Evolutionary conservation across 1,140 invertebrate genomes (phyloP).

Genomic region (Colletes gigas): DNA sequence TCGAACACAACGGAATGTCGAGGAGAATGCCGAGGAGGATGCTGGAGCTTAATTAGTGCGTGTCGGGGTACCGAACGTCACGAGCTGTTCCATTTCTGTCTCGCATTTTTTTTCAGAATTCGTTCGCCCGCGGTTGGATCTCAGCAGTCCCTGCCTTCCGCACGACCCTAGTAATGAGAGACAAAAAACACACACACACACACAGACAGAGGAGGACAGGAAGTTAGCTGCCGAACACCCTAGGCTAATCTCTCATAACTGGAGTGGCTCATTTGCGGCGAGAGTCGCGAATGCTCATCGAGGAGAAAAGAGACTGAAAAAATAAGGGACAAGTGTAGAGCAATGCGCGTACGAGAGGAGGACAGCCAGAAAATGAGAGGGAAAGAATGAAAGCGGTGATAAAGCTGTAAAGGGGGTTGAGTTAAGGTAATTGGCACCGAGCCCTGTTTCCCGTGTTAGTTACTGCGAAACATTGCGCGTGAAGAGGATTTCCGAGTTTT

Average conservation of each 20-base stretch:
- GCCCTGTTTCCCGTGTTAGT: conserved; percentile 41
- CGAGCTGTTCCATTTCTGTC: conserved; percentile 47
- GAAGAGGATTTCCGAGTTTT: conserved; percentile 18
- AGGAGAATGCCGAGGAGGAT: conserved; percentile 26
- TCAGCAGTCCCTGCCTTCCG: conserved; percentile 50
- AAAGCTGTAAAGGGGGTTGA: conserved; percentile 22
- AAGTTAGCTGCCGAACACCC: conserved; percentile 53
- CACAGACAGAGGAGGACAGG: conserved; percentile 25
- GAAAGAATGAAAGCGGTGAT: conserved; percentile 8
- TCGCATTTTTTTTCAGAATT: conserved; percentile 53
- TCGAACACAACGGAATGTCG: conserved; percentile 34
- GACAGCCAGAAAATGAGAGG: conserved; percentile 3
- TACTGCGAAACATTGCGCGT: neutral
- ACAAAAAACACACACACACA: conserved; percentile 29
- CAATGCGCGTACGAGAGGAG: conserved; percentile 1
- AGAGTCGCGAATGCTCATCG: conserved; percentile 43
- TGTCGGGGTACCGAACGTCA: conserved; percentile 31
- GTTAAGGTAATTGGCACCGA: conserved; percentile 49
- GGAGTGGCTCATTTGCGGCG: conserved; percentile 54
- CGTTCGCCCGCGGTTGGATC: conserved; percentile 50
- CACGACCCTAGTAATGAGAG: conserved; percentile 57
- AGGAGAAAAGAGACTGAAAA: conserved; percentile 23
- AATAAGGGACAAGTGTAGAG: conserved; percentile 23
- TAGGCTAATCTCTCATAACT: conserved; percentile 50
- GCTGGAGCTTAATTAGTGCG: conserved; percentile 52